Percentiles rank a stretch among this genome's conserved stretches.
Conservation (phyloP, 2,888 invertebrate genomes). For the Hedya salicella region DNA sequence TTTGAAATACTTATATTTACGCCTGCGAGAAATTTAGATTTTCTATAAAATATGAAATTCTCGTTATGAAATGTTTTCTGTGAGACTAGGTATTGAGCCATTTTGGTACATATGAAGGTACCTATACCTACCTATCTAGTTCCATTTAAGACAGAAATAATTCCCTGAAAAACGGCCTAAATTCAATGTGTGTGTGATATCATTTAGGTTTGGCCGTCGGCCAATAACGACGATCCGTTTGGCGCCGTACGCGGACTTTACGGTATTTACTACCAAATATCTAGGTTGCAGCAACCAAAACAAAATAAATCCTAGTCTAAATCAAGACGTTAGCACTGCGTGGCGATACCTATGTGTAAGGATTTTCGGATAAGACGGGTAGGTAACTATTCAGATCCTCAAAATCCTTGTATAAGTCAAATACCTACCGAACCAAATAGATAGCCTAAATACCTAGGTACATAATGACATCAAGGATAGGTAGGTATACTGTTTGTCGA, state of each 20-base stretch:
- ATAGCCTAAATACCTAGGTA: too few relatives aligned
- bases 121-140: not conserved
- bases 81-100: too few relatives aligned
- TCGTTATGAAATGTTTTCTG: too few relatives aligned
- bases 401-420: too few relatives aligned
- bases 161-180: conserved; percentile 51
- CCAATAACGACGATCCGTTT: conserved; percentile 54
- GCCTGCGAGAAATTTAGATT: too few relatives aligned
- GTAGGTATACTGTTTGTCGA: too few relatives aligned
- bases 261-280: conserved; percentile 43
- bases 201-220: conserved; percentile 53
- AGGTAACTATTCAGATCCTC: too few relatives aligned
- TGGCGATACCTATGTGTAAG: not conserved
- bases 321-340: not conserved
- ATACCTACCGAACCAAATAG: too few relatives aligned
- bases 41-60: too few relatives aligned
- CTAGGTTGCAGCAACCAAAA: conserved; percentile 31
- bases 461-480: too few relatives aligned
- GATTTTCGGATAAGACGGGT: too few relatives aligned
- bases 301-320: conserved; percentile 20
- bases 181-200: conserved; percentile 52
- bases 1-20: not conserved
- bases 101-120: not conserved
- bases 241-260: conserved; percentile 52
- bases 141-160: conserved; percentile 2